Evolutionary conservation across 2,888 invertebrate genomes (phyloP).

Genomic region (Coelopa pilipes): DNA sequence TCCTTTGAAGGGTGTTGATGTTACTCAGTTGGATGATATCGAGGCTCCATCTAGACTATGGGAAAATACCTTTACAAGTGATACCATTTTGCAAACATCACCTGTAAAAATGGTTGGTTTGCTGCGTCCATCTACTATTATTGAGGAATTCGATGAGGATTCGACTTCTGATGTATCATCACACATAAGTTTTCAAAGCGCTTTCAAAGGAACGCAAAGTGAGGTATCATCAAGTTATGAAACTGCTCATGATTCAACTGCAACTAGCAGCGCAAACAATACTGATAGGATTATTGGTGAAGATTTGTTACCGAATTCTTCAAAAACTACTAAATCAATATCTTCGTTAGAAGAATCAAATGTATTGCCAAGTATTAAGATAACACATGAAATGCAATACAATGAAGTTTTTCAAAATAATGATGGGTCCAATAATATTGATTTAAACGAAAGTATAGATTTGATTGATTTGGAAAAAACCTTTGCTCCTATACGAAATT

Average conservation of each 20-base stretch:
- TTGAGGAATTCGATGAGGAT: slow-evolving; percentile 58
- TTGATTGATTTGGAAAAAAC: slow-evolving; percentile 53
- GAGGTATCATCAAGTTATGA: slow-evolving; percentile 56
- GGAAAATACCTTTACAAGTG: slow-evolving; percentile 56
- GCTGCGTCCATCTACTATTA: slow-evolving; percentile 64
- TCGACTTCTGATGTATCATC: slow-evolving; percentile 46
- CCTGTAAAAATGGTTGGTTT: slow-evolving; percentile 64
- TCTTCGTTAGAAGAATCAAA: not conserved
- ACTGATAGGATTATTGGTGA: slow-evolving; percentile 24
- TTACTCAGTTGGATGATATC: slow-evolving; percentile 62
- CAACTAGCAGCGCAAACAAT: slow-evolving; percentile 37
- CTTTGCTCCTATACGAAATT: slow-evolving; percentile 30
- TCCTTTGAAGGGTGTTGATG: slow-evolving; percentile 52
- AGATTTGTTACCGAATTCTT: not conserved
- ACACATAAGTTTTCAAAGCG: slow-evolving; percentile 54
- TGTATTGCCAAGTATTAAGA: slow-evolving; percentile 19
- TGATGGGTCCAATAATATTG: slow-evolving; percentile 30
- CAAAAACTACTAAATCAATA: not conserved
- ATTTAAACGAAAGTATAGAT: slow-evolving; percentile 47
- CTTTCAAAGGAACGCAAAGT: slow-evolving; percentile 44
- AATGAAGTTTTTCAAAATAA: not conserved
- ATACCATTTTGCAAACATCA: slow-evolving; percentile 53
- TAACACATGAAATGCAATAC: not conserved
- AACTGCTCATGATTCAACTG: slow-evolving; percentile 57
- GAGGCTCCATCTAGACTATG: slow-evolving; percentile 64